Evolutionary conservation across 2,888 invertebrate species (phyloP), one percentile per base, ranked within the genome.

Genomic region (Physocephala rufipes): DNA sequence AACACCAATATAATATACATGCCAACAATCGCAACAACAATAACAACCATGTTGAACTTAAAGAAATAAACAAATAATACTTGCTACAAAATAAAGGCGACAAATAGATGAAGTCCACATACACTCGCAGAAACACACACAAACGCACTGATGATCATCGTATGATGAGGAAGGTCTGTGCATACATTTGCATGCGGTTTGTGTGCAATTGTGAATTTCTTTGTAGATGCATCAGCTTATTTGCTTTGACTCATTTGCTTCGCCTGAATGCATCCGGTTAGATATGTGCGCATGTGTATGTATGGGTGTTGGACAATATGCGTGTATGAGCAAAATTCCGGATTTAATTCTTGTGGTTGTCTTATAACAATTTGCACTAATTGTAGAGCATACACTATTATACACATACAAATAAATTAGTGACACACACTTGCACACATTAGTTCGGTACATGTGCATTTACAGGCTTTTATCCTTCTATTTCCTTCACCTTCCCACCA

Each of bases 41-140:
- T 45, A 70, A 51, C 66, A 69, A 67, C 61, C 68, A 73, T 71
- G 63, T 61, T 28, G 28, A 72, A 28, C 55, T 36, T 58, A 47
- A 71, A 61, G 70, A 76, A 73, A 66, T 62, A 63, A 28, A 61
- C 24, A 67, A 71, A 71, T 62, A 73, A 64, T 71, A 68, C 65
- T 53, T 43, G 66, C 68, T 69, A 61, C 71, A 71, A 66, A 71
- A 9, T 15, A 49, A 49, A 49, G 36, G 36, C 36, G 36, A 9
- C 36, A 9, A 4, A 53, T 21, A 16, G 51, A 51, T 51, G 12
- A 21, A 51, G 51, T 36, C 51, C 15, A 4, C 5, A 16, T 19
- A n/a, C 51, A 12, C n/a, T n/a, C n/a, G n/a, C n/a, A n/a, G n/a
- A n/a, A n/a, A n/a, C n/a, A 15, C 12, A 45, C 15, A 45, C 45